A percentile compares a stretch with the other conserved stretches of the same genome.
These are phyloP conservation scores for Melanostoma scalare DNA, from an alignment of 2,888 invertebrate species.

Conservation along the genomic window DNA sequence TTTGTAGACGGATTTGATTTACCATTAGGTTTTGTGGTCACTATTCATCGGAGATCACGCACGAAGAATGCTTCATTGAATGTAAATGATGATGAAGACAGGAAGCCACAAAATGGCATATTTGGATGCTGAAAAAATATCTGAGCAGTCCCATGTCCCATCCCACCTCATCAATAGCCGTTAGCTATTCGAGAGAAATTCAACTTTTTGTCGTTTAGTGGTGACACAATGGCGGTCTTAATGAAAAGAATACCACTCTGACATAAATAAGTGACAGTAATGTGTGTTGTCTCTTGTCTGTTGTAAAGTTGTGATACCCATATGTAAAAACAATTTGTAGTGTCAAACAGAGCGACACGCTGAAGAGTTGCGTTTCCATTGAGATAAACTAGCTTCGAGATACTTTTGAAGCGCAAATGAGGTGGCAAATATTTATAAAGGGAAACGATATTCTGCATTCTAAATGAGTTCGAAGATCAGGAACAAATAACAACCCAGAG, in stretches of 20 bases:
- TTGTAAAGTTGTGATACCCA: not conserved
- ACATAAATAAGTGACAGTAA: conserved; percentile 36
- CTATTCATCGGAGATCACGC: conserved; percentile 68
- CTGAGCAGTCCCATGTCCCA: not conserved
- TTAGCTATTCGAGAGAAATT: conserved; percentile 44
- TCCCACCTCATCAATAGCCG: conserved; percentile 7
- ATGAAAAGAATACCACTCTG: conserved; percentile 45
- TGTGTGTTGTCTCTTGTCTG: not conserved
- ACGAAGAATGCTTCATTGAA: conserved; percentile 41
- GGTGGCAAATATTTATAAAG: conserved; percentile 35
- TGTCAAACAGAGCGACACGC: conserved; percentile 34
- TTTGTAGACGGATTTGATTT: conserved; percentile 54
- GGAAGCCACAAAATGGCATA: conserved; percentile 62
- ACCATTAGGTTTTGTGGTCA: conserved; percentile 70
- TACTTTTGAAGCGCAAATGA: conserved; percentile 62
- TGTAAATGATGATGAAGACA: conserved; percentile 58
- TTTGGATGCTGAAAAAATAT: conserved; percentile 40
- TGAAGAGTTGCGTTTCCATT: conserved; percentile 69
- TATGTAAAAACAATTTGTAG: conserved; percentile 5
- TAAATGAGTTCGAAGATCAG: conserved; percentile 11
- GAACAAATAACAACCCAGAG: conserved; percentile 50
- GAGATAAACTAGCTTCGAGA: conserved; percentile 66
- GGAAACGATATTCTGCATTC: conserved; percentile 32
- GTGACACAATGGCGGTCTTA: conserved; percentile 55
- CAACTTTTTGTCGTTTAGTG: conserved; percentile 5